Evolutionary conservation across 2,888 invertebrate genomes (phyloP).

Genomic region (Vanessa cardui): DNA sequence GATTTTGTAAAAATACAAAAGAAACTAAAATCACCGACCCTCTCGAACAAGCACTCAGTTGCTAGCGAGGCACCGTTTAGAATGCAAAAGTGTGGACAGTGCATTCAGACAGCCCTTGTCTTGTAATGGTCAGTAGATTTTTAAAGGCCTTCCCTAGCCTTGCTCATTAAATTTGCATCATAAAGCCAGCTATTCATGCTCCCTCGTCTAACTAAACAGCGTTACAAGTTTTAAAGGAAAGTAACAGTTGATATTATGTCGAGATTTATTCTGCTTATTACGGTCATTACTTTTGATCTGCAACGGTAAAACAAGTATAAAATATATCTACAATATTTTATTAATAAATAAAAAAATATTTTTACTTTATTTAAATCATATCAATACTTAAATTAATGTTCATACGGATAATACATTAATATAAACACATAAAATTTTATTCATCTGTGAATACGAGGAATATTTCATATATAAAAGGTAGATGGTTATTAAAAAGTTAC

Average conservation of each 20-base stretch:
- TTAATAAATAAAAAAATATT: not conserved
- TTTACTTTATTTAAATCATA: no score
- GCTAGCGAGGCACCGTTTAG: slow-evolving; percentile 33
- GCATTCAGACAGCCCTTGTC: slow-evolving; percentile 65
- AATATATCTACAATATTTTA: not conserved
- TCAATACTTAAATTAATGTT: no score
- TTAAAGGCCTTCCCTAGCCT: slow-evolving; percentile 58
- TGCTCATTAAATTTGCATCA: slow-evolving; percentile 76
- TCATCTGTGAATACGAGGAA: no score
- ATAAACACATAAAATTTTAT: no score
- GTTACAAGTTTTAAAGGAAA: slow-evolving; percentile 36
- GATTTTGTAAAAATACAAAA: slow-evolving; percentile 10
- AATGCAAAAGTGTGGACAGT: slow-evolving; percentile 53
- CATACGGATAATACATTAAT: no score
- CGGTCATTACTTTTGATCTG: slow-evolving; percentile 11
- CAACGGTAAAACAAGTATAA: no score
- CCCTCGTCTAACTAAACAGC: slow-evolving; percentile 56
- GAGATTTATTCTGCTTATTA: slow-evolving; percentile 13
- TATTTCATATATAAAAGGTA: no score
- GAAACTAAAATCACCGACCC: slow-evolving; percentile 18
- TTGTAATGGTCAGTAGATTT: slow-evolving; percentile 71
- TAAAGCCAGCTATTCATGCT: slow-evolving; percentile 61
- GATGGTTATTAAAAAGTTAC: no score
- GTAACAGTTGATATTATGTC: slow-evolving; percentile 36
- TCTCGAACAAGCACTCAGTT: slow-evolving; percentile 17